Conservation (phyloP, 2,888 invertebrate species). For the Oligia latruncula region DNA sequence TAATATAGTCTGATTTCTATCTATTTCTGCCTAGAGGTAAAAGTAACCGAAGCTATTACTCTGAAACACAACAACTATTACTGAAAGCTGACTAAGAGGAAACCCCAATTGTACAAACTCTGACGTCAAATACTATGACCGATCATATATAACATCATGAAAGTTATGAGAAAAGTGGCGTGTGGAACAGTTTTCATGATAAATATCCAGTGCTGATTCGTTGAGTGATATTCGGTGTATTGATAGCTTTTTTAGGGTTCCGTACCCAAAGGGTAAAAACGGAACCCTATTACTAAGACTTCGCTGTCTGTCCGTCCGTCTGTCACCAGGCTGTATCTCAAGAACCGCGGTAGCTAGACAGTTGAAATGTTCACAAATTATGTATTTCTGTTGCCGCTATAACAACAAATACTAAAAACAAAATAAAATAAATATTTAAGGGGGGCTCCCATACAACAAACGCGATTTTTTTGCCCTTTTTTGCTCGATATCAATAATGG, state of each 20-base stretch:
- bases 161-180: slow-evolving; percentile 8
- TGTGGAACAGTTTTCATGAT: background rate
- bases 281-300: too few species aligned
- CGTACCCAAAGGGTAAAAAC: too few species aligned
- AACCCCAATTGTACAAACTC: background rate
- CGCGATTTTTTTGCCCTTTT: too few species aligned
- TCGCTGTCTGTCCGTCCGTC: too few species aligned
- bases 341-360: too few species aligned
- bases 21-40: background rate
- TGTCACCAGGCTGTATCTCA: too few species aligned
- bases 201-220: background rate
- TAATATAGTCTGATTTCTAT: background rate
- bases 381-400: too few species aligned
- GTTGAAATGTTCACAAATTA: too few species aligned
- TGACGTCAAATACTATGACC: slow-evolving; percentile 15
- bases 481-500: too few species aligned
- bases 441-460: too few species aligned
- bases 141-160: slow-evolving; percentile 7
- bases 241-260: background rate
- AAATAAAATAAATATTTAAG: too few species aligned
- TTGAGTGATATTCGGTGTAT: background rate
- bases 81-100: slow-evolving; percentile 10
- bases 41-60: background rate
- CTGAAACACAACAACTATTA: background rate
- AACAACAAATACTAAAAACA: too few species aligned